phyloP scores from a whole-genome alignment of 2,797 vertebrate species.

The Pangasius djambal region DNA sequence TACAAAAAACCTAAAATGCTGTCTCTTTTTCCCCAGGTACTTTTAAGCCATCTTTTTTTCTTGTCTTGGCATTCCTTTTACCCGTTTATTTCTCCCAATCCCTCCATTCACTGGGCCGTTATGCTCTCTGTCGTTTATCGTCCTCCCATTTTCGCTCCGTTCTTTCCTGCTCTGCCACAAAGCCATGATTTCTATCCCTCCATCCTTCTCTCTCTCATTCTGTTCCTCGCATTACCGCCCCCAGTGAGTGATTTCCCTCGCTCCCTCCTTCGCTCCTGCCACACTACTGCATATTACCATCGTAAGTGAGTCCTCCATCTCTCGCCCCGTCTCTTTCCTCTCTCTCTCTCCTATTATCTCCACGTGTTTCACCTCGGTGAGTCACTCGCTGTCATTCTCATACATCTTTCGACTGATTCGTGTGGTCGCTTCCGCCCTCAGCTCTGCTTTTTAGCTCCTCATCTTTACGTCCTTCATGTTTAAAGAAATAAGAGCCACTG shows the following conservation, averaged over 20 bases:
- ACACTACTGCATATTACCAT: conserved; percentile 72
- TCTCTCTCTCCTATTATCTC: conserved; percentile 69
- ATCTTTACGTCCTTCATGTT: conserved; percentile 68
- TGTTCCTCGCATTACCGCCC: conserved; percentile 70
- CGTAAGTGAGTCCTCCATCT: conserved; percentile 76
- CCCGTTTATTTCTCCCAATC: conserved; percentile 50
- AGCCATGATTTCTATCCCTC: conserved; percentile 71
- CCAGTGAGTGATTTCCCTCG: conserved; percentile 69
- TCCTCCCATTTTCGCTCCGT: conserved; percentile 42
- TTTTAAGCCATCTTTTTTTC: conserved; percentile 41
- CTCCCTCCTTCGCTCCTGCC: conserved; percentile 49
- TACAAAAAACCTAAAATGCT: background rate
- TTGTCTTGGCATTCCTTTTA: conserved; percentile 11
- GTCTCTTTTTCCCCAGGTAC: background rate
- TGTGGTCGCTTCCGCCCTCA: conserved; percentile 57
- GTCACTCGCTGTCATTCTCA: conserved; percentile 70
- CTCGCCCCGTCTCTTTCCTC: conserved; percentile 47
- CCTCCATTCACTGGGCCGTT: conserved; percentile 71
- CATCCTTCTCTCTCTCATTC: conserved; percentile 64
- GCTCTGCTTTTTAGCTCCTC: conserved; percentile 63
- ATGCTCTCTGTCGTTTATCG: conserved; percentile 67
- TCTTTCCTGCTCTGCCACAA: conserved; percentile 67
- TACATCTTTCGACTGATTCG: conserved; percentile 70
- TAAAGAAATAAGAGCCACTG: conserved; percentile 60
- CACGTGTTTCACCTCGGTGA: conserved; percentile 71